Evolutionary conservation across 1,140 invertebrate species (phyloP), one percentile per base, ranked within the genome.

Genomic region (Probaryconus sp.): DNA sequence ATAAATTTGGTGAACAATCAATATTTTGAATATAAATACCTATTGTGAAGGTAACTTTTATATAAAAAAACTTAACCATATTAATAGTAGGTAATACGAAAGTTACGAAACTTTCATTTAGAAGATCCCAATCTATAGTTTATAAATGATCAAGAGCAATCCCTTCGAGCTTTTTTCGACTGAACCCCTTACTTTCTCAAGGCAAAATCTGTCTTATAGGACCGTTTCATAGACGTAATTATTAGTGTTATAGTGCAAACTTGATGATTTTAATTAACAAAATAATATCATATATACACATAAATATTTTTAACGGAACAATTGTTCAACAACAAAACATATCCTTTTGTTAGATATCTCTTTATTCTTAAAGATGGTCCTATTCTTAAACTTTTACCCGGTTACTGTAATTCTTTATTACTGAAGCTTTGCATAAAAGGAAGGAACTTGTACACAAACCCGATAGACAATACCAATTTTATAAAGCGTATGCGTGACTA

Each of bases 381-480:
- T 17, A n/a, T 55, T 10, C 37, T 18, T 40, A 28, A 5, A 35
- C 21, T 14, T 55, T 33, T 26, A 18, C 18, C 33, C 18, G 47
- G 53, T 7, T 24, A 65, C 1, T 68, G 64, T 38, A 51, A 68
- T 37, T 17, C 35, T 68, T 47, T 30, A n/a, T n/a, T n/a, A 37
- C 33, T 10, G 18, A 67, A 38, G 50, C 50, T 51, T 35, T 67
- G 43, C 31, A 28, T 58, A 50, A 35, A 31, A 30, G 11, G 45
- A 33, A 43, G n/a, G 13, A 45, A 3, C 14, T 61, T 55, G 9
- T 72, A 51, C 26, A 72, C 33, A 58, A 60, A 64, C 45, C 60
- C 69, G 17, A 72, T 72, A 72, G 69, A 72, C 69, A 72, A 72
- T 72, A 72, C 60, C 42, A 72, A 48, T 72, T 72, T 70, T 72